Evolutionary conservation across 2,113 vertebrate genomes (phyloP), one percentile per base, ranked within the genome.

Genomic region (Nothoprocta pentlandii): DNA sequence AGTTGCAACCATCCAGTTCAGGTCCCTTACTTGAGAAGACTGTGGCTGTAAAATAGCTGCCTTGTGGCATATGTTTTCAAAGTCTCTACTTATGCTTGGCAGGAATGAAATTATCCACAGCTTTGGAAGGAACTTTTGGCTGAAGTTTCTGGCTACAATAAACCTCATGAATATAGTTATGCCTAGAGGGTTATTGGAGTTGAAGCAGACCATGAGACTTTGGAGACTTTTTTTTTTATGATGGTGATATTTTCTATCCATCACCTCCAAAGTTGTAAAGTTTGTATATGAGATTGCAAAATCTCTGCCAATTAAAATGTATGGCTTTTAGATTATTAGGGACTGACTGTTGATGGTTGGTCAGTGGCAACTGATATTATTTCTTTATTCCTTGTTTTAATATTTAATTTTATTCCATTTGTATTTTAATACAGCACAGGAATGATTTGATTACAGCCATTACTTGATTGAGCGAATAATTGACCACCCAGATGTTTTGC

Each of bases 21-120:
- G 21, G 23, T 42, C 49, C 88, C 28, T 75, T 88, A 86, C 71
- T 10, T 66, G 63, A 53, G 58, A 68, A 54, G 46, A 70, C 41
- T 74, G 80, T 70, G 88, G 46, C 28, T 92, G 56, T 42, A 92
- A 47, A 46, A 63, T 79, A 87, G 81, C 70, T 92, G 87, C 81
- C 36, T 53, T 69, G 74, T 77, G 83, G 74, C 84, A 87, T 73
- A 51, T 87, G 36, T 87, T 94, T 95, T 93, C 59, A 34, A 84
- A 94, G 75, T 44, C 89, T 89, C 90, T 85, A 96, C 86, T 96
- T 94, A 62, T 5, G 61, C 80, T 96, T 96, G 94, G 91, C 94
- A 94, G 75, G 84, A 94, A 73, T 62, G 7, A 39, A 67, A 46
- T 68, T 85, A 89, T 82, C 94, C 87, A 69, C 44, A 92, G 54